Evolutionary conservation across 1,140 invertebrate genomes (phyloP).

Genomic region (Sipha flava): DNA sequence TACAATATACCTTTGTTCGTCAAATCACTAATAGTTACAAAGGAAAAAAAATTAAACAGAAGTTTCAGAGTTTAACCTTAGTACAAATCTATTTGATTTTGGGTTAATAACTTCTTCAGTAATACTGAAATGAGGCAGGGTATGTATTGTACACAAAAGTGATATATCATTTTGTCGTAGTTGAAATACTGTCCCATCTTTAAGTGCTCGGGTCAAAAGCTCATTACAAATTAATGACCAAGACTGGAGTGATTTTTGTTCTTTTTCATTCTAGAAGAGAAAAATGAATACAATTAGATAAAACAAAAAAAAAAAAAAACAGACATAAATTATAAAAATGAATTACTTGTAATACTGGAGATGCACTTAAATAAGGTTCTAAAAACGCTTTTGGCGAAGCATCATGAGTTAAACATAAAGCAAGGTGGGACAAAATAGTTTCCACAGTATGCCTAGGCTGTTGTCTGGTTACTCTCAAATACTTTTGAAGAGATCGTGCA

Average conservation of each 20-base stretch:
- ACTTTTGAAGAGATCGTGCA: constrained; percentile 91
- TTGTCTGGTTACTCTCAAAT: constrained; percentile 85
- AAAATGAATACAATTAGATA: background rate
- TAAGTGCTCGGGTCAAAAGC: constrained; percentile 71
- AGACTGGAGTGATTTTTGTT: constrained; percentile 64
- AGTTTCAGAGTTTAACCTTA: constrained; percentile 90
- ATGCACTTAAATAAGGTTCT: constrained; percentile 72
- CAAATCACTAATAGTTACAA: background rate
- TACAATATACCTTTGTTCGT: background rate
- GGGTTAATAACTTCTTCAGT: constrained; percentile 93
- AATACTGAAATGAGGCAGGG: constrained; percentile 85
- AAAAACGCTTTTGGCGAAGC: constrained; percentile 87
- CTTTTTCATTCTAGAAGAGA: constrained; percentile 61
- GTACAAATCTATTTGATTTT: constrained; percentile 89
- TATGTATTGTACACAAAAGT: constrained; percentile 72
- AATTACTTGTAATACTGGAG: constrained; percentile 56
- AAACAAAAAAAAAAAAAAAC: background rate
- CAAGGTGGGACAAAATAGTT: constrained; percentile 76
- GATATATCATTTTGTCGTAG: constrained; percentile 88
- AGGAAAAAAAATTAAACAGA: constrained; percentile 64
- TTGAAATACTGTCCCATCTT: constrained; percentile 77
- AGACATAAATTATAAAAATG: background rate
- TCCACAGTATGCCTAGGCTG: constrained; percentile 92
- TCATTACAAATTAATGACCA: constrained; percentile 92
- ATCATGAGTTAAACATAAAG: constrained; percentile 83